These are phyloP conservation scores for Elaeidobius kamerunicus DNA, from an alignment of 2,888 invertebrate species.

Conservation along the genomic window DNA sequence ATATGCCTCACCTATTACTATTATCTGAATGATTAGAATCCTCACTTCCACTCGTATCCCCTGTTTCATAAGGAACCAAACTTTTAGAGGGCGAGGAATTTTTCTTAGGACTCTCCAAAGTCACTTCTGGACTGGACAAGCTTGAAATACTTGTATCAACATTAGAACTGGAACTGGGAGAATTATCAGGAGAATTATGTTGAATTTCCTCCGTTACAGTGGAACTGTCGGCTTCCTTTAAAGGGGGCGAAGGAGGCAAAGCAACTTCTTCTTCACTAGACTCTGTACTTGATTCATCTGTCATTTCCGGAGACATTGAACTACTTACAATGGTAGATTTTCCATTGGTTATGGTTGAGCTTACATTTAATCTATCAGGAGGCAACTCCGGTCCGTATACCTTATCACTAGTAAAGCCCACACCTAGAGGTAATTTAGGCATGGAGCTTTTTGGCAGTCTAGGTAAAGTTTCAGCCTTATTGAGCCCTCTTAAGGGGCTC, in stretches of 20 bases:
- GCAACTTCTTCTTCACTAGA: constrained; percentile 25
- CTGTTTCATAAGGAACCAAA: constrained; percentile 50
- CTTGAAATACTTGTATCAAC: constrained; percentile 35
- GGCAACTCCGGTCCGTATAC: constrained; percentile 48
- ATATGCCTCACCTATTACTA: too few relatives aligned
- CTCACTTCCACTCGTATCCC: constrained; percentile 47
- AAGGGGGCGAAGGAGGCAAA: constrained; percentile 11
- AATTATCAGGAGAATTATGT: constrained; percentile 10
- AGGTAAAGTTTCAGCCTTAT: not conserved
- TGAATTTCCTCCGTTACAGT: constrained; percentile 2
- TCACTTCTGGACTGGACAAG: constrained; percentile 34
- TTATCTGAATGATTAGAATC: constrained; percentile 39
- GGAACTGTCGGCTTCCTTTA: constrained; percentile 27
- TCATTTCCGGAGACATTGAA: constrained; percentile 13
- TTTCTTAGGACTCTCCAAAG: constrained; percentile 16
- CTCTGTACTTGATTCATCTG: constrained; percentile 23
- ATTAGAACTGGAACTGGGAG: constrained; percentile 21
- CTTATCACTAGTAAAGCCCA: constrained; percentile 43
- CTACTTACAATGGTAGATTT: constrained; percentile 17
- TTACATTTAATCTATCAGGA: constrained; percentile 33
- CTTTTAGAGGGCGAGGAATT: constrained; percentile 36
- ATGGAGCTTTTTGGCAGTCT: not conserved
- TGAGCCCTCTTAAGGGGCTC: not conserved
- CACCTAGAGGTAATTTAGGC: constrained; percentile 36
- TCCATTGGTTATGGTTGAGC: constrained; percentile 16